A percentile compares a stretch with the other conserved stretches of the same genome.
phyloP scores from a whole-genome alignment of 1,140 invertebrate species.

The Drosophila funebris region DNA sequence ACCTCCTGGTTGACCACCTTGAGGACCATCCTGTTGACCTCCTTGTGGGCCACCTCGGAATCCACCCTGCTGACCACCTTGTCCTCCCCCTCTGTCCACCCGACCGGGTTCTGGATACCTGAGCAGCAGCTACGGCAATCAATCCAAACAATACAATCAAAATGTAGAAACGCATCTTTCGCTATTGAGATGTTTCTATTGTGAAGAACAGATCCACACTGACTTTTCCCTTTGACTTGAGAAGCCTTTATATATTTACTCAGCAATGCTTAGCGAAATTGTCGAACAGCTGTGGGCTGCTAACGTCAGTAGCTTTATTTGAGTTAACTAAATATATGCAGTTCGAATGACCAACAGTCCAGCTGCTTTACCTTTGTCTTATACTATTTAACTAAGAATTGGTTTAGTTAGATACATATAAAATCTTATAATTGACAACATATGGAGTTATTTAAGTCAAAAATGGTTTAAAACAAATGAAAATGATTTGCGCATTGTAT shows the following conservation, averaged over 20 bases:
- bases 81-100: background rate
- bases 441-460: background rate
- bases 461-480: background rate
- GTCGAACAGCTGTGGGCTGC: conserved; percentile 4
- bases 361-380: background rate
- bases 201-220: background rate
- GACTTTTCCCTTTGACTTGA: background rate
- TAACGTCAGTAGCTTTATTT: background rate
- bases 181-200: background rate
- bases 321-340: background rate
- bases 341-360: background rate
- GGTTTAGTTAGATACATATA: background rate
- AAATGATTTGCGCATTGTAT: no score
- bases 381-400: background rate
- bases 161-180: conserved; percentile 13
- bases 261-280: background rate
- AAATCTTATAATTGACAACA: background rate
- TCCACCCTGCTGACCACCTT: no score
- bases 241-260: conserved; percentile 2
- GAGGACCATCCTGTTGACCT: background rate
- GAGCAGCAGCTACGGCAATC: conserved; percentile 12
- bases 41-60: background rate
- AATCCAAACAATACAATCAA: background rate
- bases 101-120: background rate
- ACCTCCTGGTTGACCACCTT: background rate